Evolutionary conservation across 2,113 vertebrate genomes (phyloP).

Genomic region (Ameiurus melas): DNA sequence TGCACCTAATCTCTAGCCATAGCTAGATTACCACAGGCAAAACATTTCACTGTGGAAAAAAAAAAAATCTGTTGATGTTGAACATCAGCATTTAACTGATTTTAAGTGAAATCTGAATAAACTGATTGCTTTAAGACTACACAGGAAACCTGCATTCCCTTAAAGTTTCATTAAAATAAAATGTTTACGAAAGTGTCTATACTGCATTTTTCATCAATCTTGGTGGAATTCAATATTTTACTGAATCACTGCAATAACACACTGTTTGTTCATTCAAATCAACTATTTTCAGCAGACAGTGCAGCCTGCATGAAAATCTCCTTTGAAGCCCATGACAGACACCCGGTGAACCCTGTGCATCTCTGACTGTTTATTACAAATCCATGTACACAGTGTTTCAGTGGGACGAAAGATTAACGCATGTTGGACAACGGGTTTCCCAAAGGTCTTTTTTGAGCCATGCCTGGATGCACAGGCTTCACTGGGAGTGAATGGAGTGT

Average conservation of each 20-base stretch:
- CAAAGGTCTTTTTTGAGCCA: neutral
- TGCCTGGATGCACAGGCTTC: neutral
- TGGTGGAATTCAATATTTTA: neutral
- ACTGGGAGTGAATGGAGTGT: neutral
- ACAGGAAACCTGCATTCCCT: neutral
- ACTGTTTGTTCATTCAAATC: neutral
- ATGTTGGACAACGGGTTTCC: neutral
- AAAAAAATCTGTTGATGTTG: neutral
- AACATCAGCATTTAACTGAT: neutral
- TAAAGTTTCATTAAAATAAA: neutral
- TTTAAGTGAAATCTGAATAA: neutral
- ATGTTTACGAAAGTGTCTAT: neutral
- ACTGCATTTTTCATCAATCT: neutral
- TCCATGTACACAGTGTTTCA: neutral
- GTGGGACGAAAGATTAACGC: neutral
- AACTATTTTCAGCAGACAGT: neutral
- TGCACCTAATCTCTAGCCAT: too few species aligned
- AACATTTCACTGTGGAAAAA: neutral
- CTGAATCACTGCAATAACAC: neutral
- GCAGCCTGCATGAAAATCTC: neutral
- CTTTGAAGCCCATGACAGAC: neutral
- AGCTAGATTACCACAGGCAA: neutral
- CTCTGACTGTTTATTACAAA: neutral
- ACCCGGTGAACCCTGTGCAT: neutral
- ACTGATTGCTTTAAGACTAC: neutral